Percentiles rank a stretch among this genome's conserved stretches.
Evolutionary conservation across 1,140 invertebrate species (phyloP).

Genomic region (Monochamus saltuarius): DNA sequence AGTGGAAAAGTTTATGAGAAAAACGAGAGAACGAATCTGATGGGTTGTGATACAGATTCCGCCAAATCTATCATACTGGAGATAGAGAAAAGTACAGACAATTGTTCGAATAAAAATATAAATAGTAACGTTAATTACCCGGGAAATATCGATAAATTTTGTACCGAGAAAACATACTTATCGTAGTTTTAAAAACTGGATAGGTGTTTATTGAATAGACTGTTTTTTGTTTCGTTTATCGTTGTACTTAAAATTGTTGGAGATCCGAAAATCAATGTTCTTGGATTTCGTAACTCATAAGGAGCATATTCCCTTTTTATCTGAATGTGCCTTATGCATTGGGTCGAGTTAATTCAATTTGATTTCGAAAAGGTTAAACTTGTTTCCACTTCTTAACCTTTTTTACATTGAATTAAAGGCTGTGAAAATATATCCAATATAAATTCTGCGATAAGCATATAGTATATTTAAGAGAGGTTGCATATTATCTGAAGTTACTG

Average conservation of each 20-base stretch:
- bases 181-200: neutral
- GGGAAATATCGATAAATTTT: neutral
- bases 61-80: slow-evolving; percentile 33
- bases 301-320: too few species aligned
- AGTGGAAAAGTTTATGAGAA: slow-evolving; percentile 4
- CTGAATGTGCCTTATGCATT: too few species aligned
- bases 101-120: neutral
- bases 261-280: too few species aligned
- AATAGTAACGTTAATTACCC: neutral
- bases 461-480: too few species aligned
- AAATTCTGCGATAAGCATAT: neutral
- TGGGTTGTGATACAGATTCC: slow-evolving; percentile 24
- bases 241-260: too few species aligned
- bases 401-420: slow-evolving; percentile 10
- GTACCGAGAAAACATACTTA: slow-evolving; percentile 2
- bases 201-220: neutral
- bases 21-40: slow-evolving; percentile 34
- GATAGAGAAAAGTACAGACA: slow-evolving; percentile 26
- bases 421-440: slow-evolving; percentile 14
- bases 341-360: slow-evolving; percentile 9
- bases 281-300: too few species aligned
- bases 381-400: neutral
- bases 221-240: neutral
- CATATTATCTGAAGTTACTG: too few species aligned
- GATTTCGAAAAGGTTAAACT: slow-evolving; percentile 7